Evolutionary conservation across 2,113 vertebrate genomes (phyloP).

Genomic region (Coracopsis vasa): DNA sequence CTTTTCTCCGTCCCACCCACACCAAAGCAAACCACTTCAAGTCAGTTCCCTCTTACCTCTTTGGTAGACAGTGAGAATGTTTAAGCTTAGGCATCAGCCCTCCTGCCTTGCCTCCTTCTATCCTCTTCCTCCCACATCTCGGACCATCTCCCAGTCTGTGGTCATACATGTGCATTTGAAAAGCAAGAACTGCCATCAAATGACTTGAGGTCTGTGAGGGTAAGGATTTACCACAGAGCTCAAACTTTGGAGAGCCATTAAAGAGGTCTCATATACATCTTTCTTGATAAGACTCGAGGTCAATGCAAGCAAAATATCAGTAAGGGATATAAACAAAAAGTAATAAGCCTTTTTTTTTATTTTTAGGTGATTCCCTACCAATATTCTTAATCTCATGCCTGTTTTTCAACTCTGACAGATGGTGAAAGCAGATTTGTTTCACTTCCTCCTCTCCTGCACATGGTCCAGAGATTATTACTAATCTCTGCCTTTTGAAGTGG

Average conservation of each 20-base stretch:
- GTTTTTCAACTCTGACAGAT: background rate
- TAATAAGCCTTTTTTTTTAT: background rate
- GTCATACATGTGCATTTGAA: background rate
- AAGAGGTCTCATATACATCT: background rate
- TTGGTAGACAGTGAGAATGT: too few species aligned
- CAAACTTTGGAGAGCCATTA: background rate
- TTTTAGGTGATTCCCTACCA: background rate
- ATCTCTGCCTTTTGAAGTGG: background rate
- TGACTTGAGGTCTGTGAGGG: background rate
- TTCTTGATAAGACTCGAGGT: background rate
- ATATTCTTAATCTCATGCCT: background rate
- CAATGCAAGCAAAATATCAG: background rate
- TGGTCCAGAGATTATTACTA: background rate
- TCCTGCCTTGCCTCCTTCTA: too few species aligned
- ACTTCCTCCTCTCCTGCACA: background rate
- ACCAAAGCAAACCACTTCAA: too few species aligned
- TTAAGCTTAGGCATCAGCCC: too few species aligned
- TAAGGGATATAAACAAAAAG: background rate
- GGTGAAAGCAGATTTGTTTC: background rate
- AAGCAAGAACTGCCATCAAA: background rate
- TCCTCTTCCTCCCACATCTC: background rate
- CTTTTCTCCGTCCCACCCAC: too few species aligned
- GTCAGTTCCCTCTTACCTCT: too few species aligned
- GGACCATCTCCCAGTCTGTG: background rate
- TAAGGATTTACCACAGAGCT: background rate